phyloP scores from a whole-genome alignment of 35 echinoderm and acorn worm species.

The Chiridota heheva region DNA sequence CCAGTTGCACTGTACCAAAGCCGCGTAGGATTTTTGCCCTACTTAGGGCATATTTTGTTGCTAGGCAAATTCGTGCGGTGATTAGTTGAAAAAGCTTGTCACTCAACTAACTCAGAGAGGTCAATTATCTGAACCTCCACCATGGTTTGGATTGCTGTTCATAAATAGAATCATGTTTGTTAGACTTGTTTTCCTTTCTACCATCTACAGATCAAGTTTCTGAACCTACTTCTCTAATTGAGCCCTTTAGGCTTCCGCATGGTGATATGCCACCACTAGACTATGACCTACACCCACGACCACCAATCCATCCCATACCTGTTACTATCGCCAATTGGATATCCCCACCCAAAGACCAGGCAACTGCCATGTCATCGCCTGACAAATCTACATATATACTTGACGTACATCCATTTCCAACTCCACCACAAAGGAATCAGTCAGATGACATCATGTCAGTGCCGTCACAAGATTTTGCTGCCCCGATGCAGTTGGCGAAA shows the following conservation, averaged over 20 bases:
- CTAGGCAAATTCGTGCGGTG: too few species aligned
- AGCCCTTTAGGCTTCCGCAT: neutral
- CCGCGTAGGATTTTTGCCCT: too few species aligned
- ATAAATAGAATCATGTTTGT: neutral
- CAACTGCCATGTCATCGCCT: conserved; percentile 1
- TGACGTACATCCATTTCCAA: conserved; percentile 32
- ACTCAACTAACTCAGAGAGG: neutral
- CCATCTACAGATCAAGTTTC: neutral
- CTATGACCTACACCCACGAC: neutral
- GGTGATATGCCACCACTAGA: neutral
- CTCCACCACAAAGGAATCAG: conserved; percentile 16
- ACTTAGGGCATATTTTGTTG: too few species aligned
- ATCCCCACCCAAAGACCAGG: neutral
- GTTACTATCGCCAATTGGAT: neutral
- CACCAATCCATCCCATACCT: conserved; percentile 29
- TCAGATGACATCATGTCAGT: neutral
- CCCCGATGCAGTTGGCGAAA: neutral
- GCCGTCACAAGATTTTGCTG: neutral
- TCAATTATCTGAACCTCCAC: neutral
- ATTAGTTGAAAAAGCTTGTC: too few species aligned
- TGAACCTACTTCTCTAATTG: neutral
- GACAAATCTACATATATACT: neutral
- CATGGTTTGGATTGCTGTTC: neutral
- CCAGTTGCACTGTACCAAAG: too few species aligned
- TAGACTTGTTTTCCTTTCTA: neutral